These are phyloP conservation scores for Camelus bactrianus DNA, from an alignment of 2,113 vertebrate species.

Conservation along the genomic window DNA sequence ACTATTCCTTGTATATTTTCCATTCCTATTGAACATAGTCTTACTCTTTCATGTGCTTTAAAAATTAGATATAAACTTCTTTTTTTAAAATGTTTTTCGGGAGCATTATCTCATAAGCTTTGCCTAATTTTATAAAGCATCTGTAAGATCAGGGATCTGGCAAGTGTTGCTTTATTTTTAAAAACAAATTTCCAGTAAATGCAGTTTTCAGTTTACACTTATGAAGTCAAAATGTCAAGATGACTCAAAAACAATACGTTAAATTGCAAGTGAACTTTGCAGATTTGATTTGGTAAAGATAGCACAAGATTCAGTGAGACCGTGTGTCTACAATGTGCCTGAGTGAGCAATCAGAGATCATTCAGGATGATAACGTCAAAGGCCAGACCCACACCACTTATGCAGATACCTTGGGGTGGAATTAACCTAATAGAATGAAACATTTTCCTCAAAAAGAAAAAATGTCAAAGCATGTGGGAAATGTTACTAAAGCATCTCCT, in stretches of 20 bases:
- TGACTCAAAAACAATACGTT: slow-evolving; percentile 85
- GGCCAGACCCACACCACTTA: slow-evolving; percentile 63
- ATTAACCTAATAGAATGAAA: slow-evolving; percentile 57
- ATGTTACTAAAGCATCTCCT: background rate
- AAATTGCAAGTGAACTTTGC: slow-evolving; percentile 86
- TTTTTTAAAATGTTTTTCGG: slow-evolving; percentile 70
- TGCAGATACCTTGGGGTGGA: slow-evolving; percentile 59
- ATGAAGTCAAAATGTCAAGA: slow-evolving; percentile 81
- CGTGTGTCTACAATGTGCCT: slow-evolving; percentile 57
- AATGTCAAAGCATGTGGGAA: slow-evolving; percentile 57
- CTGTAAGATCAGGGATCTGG: slow-evolving; percentile 88
- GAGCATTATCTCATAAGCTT: slow-evolving; percentile 81
- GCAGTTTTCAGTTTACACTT: slow-evolving; percentile 84
- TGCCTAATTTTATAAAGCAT: slow-evolving; percentile 86
- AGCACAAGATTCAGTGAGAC: slow-evolving; percentile 68
- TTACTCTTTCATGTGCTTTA: background rate
- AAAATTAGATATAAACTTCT: slow-evolving; percentile 77
- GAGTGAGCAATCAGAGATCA: slow-evolving; percentile 70
- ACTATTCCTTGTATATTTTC: background rate
- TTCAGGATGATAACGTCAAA: slow-evolving; percentile 76
- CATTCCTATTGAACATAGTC: background rate
- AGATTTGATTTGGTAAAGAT: slow-evolving; percentile 85
- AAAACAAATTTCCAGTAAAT: slow-evolving; percentile 86
- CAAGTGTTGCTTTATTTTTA: slow-evolving; percentile 84
- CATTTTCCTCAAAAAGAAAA: background rate